Conservation (phyloP, 2,888 invertebrate genomes). For the Parnassius smintheus region DNA sequence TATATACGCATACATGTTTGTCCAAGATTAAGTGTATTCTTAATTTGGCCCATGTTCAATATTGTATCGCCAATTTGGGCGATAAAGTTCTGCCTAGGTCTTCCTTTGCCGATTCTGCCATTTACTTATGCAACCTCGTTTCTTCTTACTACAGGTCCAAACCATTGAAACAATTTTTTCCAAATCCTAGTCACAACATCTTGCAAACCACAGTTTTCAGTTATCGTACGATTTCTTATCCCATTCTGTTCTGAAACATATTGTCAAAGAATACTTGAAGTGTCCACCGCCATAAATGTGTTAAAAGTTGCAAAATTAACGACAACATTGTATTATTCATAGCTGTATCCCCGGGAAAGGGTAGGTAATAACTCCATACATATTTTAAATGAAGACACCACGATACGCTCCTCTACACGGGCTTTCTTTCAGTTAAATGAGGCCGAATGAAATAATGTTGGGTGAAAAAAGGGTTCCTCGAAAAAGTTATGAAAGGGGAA, state of each 20-base stretch:
- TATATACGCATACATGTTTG: no score
- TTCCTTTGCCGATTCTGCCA: no score
- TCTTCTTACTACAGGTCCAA: no score
- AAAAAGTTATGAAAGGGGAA: constrained; percentile 74
- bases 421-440: constrained; percentile 78
- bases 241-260: constrained; percentile 33
- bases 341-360: constrained; percentile 28
- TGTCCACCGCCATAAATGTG: constrained; percentile 32
- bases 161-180: no score
- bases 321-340: constrained; percentile 52
- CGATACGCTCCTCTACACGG: constrained; percentile 60
- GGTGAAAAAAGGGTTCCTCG: constrained; percentile 67
- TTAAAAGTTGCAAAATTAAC: constrained; percentile 35
- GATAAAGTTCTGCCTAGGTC: no score
- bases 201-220: no score
- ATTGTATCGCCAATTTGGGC: no score
- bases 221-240: no score
- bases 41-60: no score
- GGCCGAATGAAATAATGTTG: constrained; percentile 74
- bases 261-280: constrained; percentile 35
- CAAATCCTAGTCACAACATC: no score
- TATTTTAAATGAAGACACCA: constrained; percentile 68
- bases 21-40: no score
- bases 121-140: no score
- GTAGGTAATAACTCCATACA: constrained; percentile 58